phyloP scores from a whole-genome alignment of 2,888 invertebrate species.

The Apotomis betuletana region DNA sequence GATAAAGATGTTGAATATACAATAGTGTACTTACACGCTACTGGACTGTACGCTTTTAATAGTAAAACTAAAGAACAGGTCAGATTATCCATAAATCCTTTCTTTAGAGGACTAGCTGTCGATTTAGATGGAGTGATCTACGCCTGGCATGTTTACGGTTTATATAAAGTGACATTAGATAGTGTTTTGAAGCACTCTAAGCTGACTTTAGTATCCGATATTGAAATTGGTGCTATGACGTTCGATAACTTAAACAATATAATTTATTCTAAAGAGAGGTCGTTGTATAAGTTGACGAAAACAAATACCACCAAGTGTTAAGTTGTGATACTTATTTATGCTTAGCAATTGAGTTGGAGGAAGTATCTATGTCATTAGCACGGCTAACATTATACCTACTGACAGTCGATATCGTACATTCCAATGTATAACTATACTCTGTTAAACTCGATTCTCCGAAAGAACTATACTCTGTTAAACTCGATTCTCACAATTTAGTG shows the following conservation, averaged over 20 bases:
- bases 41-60: constrained; percentile 60
- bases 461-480: too few species aligned
- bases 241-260: constrained; percentile 73
- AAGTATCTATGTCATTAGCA: too few species aligned
- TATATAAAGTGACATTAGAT: constrained; percentile 65
- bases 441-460: too few species aligned
- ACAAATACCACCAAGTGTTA: constrained; percentile 30
- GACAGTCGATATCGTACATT: too few species aligned
- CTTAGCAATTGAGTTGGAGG: too few species aligned
- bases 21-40: constrained; percentile 61
- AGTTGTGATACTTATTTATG: too few species aligned
- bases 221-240: constrained; percentile 66
- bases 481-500: too few species aligned
- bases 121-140: constrained; percentile 67
- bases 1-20: constrained; percentile 60
- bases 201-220: constrained; percentile 58
- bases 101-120: constrained; percentile 67
- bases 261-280: constrained; percentile 61
- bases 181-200: constrained; percentile 57
- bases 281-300: constrained; percentile 57
- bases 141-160: constrained; percentile 75
- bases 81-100: constrained; percentile 65
- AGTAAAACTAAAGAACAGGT: constrained; percentile 55
- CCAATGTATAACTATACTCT: too few species aligned
- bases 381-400: too few species aligned